Conservation (phyloP, 1,140 invertebrate genomes). For the Eurosta solidaginis region DNA sequence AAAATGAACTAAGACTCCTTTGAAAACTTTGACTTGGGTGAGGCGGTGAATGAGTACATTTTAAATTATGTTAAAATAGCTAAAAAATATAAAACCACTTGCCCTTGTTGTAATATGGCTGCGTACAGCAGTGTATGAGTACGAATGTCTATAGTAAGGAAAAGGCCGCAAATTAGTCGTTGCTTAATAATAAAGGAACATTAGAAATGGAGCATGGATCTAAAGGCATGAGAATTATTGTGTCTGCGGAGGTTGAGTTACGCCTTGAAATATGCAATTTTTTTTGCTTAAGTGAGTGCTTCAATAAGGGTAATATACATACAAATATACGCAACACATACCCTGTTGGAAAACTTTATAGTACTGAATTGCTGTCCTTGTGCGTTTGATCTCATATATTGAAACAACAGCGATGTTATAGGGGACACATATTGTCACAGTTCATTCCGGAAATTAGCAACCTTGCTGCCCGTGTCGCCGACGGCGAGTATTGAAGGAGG, state of each 20-base stretch:
- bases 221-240: background rate
- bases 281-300: background rate
- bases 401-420: too few species aligned
- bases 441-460: too few species aligned
- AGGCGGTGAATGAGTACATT: background rate
- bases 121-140: background rate
- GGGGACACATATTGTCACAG: too few species aligned
- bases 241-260: background rate
- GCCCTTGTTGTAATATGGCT: background rate
- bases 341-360: too few species aligned
- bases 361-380: too few species aligned
- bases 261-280: slow-evolving; percentile 6
- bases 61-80: slow-evolving; percentile 11
- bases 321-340: too few species aligned
- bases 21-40: background rate
- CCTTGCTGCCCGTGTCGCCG: too few species aligned
- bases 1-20: background rate
- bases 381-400: too few species aligned
- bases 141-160: background rate
- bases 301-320: too few species aligned
- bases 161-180: slow-evolving; percentile 21
- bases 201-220: background rate
- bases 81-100: background rate
- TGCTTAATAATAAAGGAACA: background rate
- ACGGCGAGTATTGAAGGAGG: too few species aligned